These are phyloP conservation scores for Phalera bucephala DNA, from an alignment of 2,888 invertebrate genomes.

Conservation along the genomic window DNA sequence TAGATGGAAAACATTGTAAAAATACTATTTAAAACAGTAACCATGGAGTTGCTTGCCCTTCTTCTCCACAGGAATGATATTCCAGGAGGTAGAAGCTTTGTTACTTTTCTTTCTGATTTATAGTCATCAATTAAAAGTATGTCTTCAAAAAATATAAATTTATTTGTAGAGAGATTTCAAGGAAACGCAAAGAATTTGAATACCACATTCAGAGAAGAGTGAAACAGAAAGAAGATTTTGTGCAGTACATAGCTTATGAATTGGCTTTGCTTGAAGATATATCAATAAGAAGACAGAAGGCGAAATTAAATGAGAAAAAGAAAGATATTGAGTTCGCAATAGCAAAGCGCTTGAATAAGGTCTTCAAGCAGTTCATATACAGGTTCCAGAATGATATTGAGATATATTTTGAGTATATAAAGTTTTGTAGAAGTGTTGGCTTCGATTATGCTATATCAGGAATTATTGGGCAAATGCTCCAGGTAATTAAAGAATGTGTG, in stretches of 20 bases:
- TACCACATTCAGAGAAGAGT: constrained; percentile 87
- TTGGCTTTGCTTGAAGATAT: constrained; percentile 86
- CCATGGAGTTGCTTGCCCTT: too few species aligned
- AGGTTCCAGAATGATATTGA: constrained; percentile 88
- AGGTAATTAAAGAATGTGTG: constrained; percentile 74
- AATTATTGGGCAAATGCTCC: constrained; percentile 84
- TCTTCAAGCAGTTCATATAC: constrained; percentile 88
- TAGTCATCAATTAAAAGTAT: too few species aligned
- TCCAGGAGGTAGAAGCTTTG: too few species aligned
- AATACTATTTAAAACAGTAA: too few species aligned
- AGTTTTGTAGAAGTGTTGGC: constrained; percentile 88
- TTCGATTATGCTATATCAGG: constrained; percentile 79
- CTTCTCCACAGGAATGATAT: too few species aligned
- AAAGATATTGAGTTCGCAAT: constrained; percentile 87
- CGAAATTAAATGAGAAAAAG: constrained; percentile 83
- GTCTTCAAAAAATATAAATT: too few species aligned
- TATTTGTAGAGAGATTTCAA: constrained; percentile 84
- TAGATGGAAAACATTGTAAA: too few species aligned
- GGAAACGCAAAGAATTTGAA: constrained; percentile 87
- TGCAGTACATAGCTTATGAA: constrained; percentile 88
- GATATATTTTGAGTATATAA: constrained; percentile 90
- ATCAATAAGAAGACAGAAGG: constrained; percentile 82
- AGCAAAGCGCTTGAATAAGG: constrained; percentile 86
- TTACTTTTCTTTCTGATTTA: too few species aligned
- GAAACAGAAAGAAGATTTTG: constrained; percentile 87